These are phyloP conservation scores for Ceriagrion tenellum DNA, from an alignment of 2,888 invertebrate genomes.

Conservation along the genomic window DNA sequence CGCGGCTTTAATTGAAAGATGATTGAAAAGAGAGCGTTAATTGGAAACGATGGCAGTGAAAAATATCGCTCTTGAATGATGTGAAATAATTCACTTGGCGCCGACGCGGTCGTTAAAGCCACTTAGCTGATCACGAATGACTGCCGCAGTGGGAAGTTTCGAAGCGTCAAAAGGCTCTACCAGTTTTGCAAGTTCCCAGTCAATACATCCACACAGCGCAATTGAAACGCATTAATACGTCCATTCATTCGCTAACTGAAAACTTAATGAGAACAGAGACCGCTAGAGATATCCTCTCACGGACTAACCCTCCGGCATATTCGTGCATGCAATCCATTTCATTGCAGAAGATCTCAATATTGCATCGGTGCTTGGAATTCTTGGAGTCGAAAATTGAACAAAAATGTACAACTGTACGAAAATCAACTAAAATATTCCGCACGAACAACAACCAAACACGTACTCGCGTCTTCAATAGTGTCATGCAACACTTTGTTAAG, in stretches of 20 bases:
- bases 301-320: no score
- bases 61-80: neutral
- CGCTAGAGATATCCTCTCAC: neutral
- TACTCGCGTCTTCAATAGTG: no score
- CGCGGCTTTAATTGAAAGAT: neutral
- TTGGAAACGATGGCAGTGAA: neutral
- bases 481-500: no score
- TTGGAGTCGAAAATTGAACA: no score
- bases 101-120: neutral
- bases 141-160: neutral
- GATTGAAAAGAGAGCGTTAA: neutral
- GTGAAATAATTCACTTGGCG: constrained; percentile 28
- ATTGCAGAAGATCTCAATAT: no score
- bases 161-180: neutral
- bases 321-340: no score
- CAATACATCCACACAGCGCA: neutral
- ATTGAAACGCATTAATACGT: neutral
- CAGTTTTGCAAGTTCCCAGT: neutral
- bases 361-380: no score
- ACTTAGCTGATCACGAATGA: neutral
- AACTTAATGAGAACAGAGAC: neutral
- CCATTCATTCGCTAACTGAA: neutral
- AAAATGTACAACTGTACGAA: no score
- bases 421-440: no score
- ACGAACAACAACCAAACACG: no score